phyloP scores from a whole-genome alignment of 1,140 invertebrate genomes.

The Zaprionus nigranus region DNA sequence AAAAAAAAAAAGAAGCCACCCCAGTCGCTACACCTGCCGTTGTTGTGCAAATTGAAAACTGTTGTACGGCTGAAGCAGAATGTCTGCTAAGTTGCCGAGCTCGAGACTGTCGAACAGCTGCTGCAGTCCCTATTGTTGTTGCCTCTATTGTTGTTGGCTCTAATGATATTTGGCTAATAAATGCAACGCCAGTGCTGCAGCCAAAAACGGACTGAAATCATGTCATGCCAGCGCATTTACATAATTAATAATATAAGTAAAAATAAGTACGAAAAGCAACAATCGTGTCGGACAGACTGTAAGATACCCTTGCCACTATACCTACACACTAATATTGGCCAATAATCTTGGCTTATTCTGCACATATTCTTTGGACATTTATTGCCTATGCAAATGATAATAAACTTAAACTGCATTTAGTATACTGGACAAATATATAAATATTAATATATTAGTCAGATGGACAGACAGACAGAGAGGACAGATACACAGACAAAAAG shows the following conservation, averaged over 20 bases:
- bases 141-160: neutral
- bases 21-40: constrained; percentile 54
- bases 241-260: constrained; percentile 24
- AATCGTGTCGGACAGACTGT: too few species aligned
- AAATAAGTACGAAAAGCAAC: too few species aligned
- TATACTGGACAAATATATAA: too few species aligned
- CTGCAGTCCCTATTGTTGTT: constrained; percentile 7
- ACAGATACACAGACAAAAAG: too few species aligned
- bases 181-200: constrained; percentile 22
- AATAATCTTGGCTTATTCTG: too few species aligned
- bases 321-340: too few species aligned
- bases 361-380: too few species aligned
- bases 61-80: constrained; percentile 59
- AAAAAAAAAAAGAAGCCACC: constrained; percentile 1
- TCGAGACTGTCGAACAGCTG: constrained; percentile 28
- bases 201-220: constrained; percentile 11
- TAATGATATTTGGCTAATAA: constrained; percentile 43
- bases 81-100: constrained; percentile 44
- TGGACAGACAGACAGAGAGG: too few species aligned
- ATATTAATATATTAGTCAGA: too few species aligned
- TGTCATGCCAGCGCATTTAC: constrained; percentile 12
- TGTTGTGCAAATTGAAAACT: constrained; percentile 73
- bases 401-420: too few species aligned
- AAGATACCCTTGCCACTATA: too few species aligned
- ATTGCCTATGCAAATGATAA: too few species aligned